A percentile compares a stretch with the other conserved stretches of the same genome.
phyloP scores from a whole-genome alignment of 2,888 invertebrate species.

The Linyphia triangularis region DNA sequence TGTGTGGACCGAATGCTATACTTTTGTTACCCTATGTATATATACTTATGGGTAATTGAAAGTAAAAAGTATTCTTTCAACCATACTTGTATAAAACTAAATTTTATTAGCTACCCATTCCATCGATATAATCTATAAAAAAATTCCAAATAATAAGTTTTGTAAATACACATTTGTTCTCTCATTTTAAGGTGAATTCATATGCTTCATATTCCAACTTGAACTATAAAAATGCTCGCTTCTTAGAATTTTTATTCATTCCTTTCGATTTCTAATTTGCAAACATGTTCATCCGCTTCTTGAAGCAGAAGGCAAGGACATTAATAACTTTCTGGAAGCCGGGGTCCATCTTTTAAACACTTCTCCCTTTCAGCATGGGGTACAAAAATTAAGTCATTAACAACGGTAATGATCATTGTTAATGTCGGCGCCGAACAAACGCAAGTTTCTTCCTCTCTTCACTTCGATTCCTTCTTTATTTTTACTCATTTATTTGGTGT shows the following conservation, averaged over 20 bases:
- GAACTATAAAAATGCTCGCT: no score
- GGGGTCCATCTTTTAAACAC: constrained; percentile 56
- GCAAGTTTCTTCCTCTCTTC: constrained; percentile 45
- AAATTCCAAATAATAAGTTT: no score
- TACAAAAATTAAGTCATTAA: constrained; percentile 74
- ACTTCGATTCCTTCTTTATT: constrained; percentile 51
- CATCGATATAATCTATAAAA: no score
- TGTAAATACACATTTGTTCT: no score
- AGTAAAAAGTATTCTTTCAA: no score
- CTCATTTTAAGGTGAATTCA: no score
- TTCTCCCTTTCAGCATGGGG: constrained; percentile 63
- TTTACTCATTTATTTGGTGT: constrained; percentile 19
- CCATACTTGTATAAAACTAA: no score
- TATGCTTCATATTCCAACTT: no score
- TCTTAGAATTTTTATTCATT: background rate
- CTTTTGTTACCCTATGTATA: no score
- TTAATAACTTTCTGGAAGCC: constrained; percentile 58
- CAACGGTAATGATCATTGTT: constrained; percentile 69
- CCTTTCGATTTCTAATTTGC: constrained; percentile 59
- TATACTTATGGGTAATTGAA: no score
- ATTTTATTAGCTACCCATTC: no score
- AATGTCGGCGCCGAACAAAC: constrained; percentile 69
- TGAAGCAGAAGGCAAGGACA: constrained; percentile 41
- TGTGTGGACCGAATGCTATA: no score
- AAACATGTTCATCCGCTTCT: constrained; percentile 15